Conservation (phyloP, 2,797 vertebrate genomes). For the Orestias chungarensis region DNA sequence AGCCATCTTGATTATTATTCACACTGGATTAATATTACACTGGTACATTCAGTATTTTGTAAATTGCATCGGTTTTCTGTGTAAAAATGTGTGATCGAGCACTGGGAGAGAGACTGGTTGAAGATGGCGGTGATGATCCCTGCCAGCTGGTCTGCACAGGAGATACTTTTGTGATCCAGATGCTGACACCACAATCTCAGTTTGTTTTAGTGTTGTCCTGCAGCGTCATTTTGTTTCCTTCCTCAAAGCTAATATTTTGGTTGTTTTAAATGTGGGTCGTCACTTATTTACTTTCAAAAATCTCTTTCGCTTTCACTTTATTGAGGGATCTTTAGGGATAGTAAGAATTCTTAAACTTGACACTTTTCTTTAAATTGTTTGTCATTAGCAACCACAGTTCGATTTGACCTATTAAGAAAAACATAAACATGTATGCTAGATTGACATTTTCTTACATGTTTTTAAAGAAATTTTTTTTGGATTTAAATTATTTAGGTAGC, state of each 20-base stretch:
- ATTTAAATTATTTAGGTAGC: neutral
- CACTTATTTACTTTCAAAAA: neutral
- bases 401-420: neutral
- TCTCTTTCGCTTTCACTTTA: neutral
- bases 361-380: neutral
- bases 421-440: neutral
- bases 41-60: no score
- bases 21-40: no score
- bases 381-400: neutral
- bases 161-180: no score
- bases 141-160: no score
- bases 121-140: no score
- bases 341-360: neutral
- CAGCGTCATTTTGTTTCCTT: neutral
- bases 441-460: neutral
- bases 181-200: neutral
- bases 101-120: no score
- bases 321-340: neutral
- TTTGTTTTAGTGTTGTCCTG: neutral
- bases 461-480: neutral
- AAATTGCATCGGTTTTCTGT: no score
- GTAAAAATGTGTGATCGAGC: no score
- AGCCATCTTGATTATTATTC: no score
- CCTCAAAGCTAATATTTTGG: neutral
- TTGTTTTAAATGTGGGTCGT: no score